Evolutionary conservation across 2,888 invertebrate species (phyloP), one percentile per base, ranked within the genome.

Genomic region (Eupithecia subfuscata): DNA sequence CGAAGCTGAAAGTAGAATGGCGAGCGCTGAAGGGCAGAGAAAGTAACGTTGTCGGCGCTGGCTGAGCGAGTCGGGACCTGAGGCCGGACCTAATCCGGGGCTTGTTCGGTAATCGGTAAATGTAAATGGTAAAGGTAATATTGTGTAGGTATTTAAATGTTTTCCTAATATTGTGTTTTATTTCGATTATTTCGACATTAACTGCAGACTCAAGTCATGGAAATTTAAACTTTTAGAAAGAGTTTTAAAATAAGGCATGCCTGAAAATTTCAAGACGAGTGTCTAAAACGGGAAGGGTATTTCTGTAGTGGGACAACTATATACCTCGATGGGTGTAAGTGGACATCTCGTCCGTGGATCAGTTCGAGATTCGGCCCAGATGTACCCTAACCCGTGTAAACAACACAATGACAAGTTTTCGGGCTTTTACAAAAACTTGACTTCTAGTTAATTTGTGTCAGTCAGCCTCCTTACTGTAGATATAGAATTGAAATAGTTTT

Each of bases 1-100:
- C 40, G 22, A 56, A 63, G 37, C 60, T 68, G 40, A 68, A 22
- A 68, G 68, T 40, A 68, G 75, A 75, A 75, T 43, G 72, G 52
- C 48, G 69, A 79, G 75, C 68, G 11, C 70, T 70, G 78, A 75
- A 75, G 68, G 75, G 69, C 75, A 69, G 71, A 69, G 75, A 75
- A 69, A 75, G 48, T 72, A 3, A 11, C 34, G 18, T 56, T 72
- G 68, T 43, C 11, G 16, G 43, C 34, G 64, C 34, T 34, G 9
- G 64, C 34, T 34, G 9, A 14, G 68, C 68, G 25, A 14, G 16
- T 25, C n/a, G 40, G n/a, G 40, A 64, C 64, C 30, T 64, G n/a
- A 0, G 14, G 60, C 25, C 25, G n/a, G n/a, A n/a, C 14, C 25
- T 60, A 22, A 56, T 25, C 22, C 56, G 25, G 60, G 22, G 22